Evolutionary conservation across 2,888 invertebrate genomes (phyloP), one percentile per base, ranked within the genome.

Genomic region (Nowickia ferox): DNA sequence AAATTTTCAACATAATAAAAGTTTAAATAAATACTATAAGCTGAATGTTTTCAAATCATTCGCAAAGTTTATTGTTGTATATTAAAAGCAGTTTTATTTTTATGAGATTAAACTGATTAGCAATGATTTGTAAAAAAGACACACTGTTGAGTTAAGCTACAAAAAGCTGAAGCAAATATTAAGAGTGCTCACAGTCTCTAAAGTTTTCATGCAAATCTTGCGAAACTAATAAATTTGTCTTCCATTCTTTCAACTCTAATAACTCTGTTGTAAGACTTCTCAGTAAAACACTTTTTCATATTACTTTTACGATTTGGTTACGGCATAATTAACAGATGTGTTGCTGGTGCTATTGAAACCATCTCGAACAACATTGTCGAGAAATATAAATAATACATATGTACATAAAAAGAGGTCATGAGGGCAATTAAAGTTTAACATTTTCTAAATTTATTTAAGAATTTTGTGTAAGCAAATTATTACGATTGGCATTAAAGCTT

Each of bases 391-490:
- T 30, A 30, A 6, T 0, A 30, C 30, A 6, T 30, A 30, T 30
- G 30, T 30, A 30, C 17, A 38, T 57, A 19, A 76, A 72, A 76
- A 78, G 77, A 69, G 78, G 69, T 69, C 69, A 78, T 71, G 44
- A 61, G 51, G 61, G 69, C 51, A 61, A 69, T 71, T 69, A 71
- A 78, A 59, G 51, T 59, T 53, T 19, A 61, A 61, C 55, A 76
- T 57, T 76, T 66, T 55, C 55, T 19, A 53, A 69, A 69, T 44
- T 69, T 61, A 38, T 78, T 30, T 51, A 53, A 48, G 15, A 66
- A 57, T 57, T 46, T 69, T 69, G 59, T 71, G 9, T 69, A 44
- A 69, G 46, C 51, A 78, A 59, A 69, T 71, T 46, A 61, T 22
- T 59, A 40, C 15, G 55, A 59, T 69, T 40, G 51, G 46, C 77